phyloP scores from a whole-genome alignment of 2,888 invertebrate species.

The Tupiocoris notatus region DNA sequence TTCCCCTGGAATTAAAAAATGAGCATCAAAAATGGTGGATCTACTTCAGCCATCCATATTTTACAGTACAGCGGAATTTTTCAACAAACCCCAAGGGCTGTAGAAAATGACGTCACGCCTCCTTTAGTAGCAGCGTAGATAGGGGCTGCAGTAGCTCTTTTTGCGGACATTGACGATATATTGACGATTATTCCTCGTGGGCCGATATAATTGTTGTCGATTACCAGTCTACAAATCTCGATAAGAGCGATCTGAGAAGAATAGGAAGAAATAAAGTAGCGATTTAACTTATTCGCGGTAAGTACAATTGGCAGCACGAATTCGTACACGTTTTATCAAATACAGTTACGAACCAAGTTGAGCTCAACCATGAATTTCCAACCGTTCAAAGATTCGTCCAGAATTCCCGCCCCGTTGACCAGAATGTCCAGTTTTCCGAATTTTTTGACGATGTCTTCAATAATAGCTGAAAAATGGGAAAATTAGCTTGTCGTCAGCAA shows the following conservation, averaged over 20 bases:
- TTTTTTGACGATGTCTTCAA: background rate
- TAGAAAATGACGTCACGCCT: slow-evolving; percentile 11
- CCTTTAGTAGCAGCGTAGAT: slow-evolving; percentile 19
- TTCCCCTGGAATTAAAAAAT: too few relatives aligned
- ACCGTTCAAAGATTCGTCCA: slow-evolving; percentile 1
- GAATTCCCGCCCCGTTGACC: slow-evolving; percentile 16
- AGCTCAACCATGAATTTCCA: slow-evolving; percentile 4
- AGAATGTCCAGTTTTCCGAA: slow-evolving; percentile 25
- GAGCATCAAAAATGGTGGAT: too few relatives aligned
- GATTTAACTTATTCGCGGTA: too few relatives aligned
- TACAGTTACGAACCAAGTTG: slow-evolving; percentile 5
- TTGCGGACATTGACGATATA: background rate
- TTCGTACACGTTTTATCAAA: too few relatives aligned
- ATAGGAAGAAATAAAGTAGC: too few relatives aligned
- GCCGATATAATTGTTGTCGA: background rate
- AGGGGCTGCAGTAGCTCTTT: background rate
- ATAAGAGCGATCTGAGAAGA: slow-evolving; percentile 5
- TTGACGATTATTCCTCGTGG: slow-evolving; percentile 12
- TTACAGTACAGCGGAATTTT: too few relatives aligned
- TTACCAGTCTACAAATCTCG: background rate
- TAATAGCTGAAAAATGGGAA: background rate
- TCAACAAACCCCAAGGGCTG: slow-evolving; percentile 1
- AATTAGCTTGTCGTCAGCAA: too few relatives aligned
- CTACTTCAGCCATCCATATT: too few relatives aligned
- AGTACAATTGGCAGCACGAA: too few relatives aligned